Conservation (phyloP, 2,797 vertebrate genomes). For the Serranus cabrilla region DNA sequence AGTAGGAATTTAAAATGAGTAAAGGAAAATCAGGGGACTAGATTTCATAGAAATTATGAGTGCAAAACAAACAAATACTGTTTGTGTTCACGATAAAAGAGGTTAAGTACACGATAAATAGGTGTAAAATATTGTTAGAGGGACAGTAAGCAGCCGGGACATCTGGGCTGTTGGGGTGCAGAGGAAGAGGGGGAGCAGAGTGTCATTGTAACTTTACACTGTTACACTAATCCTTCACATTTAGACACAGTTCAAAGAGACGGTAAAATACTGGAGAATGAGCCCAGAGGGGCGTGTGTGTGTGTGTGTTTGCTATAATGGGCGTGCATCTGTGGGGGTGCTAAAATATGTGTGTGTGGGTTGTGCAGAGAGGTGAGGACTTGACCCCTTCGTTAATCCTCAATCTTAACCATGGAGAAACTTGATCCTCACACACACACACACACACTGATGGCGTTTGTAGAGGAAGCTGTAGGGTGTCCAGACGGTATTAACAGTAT, state of each 20-base stretch:
- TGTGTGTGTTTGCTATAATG: conserved; percentile 31
- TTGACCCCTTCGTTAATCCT: conserved; percentile 71
- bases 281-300: conserved; percentile 45
- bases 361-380: conserved; percentile 49
- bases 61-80: background rate
- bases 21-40: too few species aligned
- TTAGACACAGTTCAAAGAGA: conserved; percentile 74
- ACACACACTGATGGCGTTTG: conserved; percentile 5
- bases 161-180: conserved; percentile 42
- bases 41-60: background rate
- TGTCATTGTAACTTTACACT: conserved; percentile 69
- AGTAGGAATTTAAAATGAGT: too few species aligned
- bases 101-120: too few species aligned
- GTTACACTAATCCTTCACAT: conserved; percentile 68
- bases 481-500: conserved; percentile 67
- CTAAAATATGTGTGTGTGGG: conserved; percentile 37
- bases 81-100: background rate
- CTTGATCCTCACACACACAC: conserved; percentile 47
- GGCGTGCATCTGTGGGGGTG: conserved; percentile 34
- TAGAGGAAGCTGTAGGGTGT: conserved; percentile 54
- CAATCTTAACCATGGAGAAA: conserved; percentile 68
- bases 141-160: conserved; percentile 13
- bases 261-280: conserved; percentile 32
- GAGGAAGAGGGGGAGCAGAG: conserved; percentile 32
- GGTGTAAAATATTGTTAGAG: too few species aligned